Evolutionary conservation across 2,797 vertebrate species (phyloP), one percentile per base, ranked within the genome.

Genomic region (Sardinella longiceps): DNA sequence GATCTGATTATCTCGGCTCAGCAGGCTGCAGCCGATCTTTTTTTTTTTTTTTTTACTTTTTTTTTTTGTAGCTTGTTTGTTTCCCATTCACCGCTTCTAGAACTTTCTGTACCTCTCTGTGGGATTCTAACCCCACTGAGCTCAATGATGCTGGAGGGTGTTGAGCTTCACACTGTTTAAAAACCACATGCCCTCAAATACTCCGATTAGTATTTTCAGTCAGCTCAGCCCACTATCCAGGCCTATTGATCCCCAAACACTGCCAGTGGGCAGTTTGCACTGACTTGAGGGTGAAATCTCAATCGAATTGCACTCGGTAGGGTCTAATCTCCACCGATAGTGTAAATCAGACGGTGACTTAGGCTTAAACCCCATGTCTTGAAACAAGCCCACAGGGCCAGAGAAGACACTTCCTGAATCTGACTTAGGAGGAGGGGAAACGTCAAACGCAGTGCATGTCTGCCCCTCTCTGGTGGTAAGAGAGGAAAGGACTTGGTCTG

Each of bases 1-100:
- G 70, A 43, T 77, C 33, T 77, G 70, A 77, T 43, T 39, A 39
- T 77, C 70, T 77, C 33, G 33, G 18, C 70, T 77, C 70, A 77
- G 70, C 70, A 77, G 70, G 33, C 18, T 39, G 18, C 0, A 39
- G 30, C 28, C 33, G 25, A 1, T 37, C 1, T 37, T n/a, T 30
- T 70, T 70, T 70, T 14, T 30, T 66, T 66, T 0, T 70, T 70
- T 70, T 46, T n/a, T n/a, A n/a, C n/a, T n/a, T 81, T 77, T 23
- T 20, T 46, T 80, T 56, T 33, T 70, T 70, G 1, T 18, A 14
- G 37, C 37, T 43, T 20, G 70, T 60, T 60, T 77, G 33, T 20
- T 80, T n/a, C 33, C 33, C 30, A 33, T 33, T 37, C 33, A 70
- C 66, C 66, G 5, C 66, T 33, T 70, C 30, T 70, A 23, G 18